Evolutionary conservation across 2,888 invertebrate genomes (phyloP).

Genomic region (Drosophila diplacantha): DNA sequence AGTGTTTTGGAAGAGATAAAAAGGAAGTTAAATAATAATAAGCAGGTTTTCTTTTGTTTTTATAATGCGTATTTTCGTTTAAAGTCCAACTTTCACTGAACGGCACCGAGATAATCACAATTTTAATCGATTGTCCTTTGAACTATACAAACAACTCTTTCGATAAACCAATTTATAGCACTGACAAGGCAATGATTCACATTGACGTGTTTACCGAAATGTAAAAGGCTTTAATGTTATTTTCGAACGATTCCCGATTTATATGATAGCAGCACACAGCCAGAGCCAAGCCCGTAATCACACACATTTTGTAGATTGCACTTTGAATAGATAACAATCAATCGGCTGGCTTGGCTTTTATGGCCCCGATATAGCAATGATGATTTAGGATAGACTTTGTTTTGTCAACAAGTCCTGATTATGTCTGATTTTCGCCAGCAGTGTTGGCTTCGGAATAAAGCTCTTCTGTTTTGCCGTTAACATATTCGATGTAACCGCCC

Average conservation of each 20-base stretch:
- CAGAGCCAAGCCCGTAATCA: slow-evolving; percentile 8
- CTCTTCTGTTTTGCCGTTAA: background rate
- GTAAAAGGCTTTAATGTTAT: slow-evolving; percentile 5
- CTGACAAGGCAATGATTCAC: slow-evolving; percentile 3
- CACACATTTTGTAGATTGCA: slow-evolving; percentile 3
- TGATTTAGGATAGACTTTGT: slow-evolving; percentile 31
- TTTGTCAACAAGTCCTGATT: slow-evolving; percentile 17
- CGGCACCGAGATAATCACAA: slow-evolving; percentile 1
- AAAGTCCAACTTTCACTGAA: background rate
- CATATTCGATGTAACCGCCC: background rate
- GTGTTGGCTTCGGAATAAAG: background rate
- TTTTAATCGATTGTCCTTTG: slow-evolving; percentile 1
- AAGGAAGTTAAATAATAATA: background rate
- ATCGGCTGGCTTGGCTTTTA: slow-evolving; percentile 13
- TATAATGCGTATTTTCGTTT: background rate
- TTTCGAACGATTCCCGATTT: slow-evolving; percentile 9
- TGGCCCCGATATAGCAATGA: slow-evolving; percentile 17
- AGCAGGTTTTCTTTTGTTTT: background rate
- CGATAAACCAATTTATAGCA: slow-evolving; percentile 5
- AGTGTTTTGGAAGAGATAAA: background rate
- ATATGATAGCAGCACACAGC: background rate
- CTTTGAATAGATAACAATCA: slow-evolving; percentile 28
- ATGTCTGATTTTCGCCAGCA: slow-evolving; percentile 1
- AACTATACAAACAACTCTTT: slow-evolving; percentile 1
- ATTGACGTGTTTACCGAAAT: slow-evolving; percentile 6